phyloP scores from a whole-genome alignment of 1,140 invertebrate species.

The Neuroterus valhalla region DNA sequence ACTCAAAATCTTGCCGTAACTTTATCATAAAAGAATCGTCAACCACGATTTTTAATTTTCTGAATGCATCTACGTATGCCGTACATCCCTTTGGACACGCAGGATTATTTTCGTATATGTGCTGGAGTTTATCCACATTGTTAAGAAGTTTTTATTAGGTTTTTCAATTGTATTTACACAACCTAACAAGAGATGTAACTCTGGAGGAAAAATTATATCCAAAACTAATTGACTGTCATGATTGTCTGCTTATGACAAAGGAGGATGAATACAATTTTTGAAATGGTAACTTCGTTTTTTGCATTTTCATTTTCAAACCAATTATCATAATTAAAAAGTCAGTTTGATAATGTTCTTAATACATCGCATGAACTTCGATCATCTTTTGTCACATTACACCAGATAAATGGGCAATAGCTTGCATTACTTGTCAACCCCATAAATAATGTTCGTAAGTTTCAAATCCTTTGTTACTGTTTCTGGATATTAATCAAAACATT shows the following conservation, averaged over 20 bases:
- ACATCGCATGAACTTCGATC: too few species aligned
- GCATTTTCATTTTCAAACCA: too few species aligned
- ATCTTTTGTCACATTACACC: too few species aligned
- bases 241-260: background rate
- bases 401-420: too few species aligned
- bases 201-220: too few species aligned
- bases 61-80: slow-evolving; percentile 9
- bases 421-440: too few species aligned
- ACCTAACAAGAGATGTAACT: slow-evolving; percentile 2
- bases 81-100: background rate
- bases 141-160: background rate
- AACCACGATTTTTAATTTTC: slow-evolving; percentile 25
- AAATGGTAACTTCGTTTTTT: too few species aligned
- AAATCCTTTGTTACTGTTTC: too few species aligned
- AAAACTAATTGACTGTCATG: background rate
- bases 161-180: background rate
- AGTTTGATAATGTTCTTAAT: too few species aligned
- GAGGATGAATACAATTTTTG: slow-evolving; percentile 7
- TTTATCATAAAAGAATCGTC: slow-evolving; percentile 24
- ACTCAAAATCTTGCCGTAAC: background rate
- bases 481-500: too few species aligned
- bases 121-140: slow-evolving; percentile 22
- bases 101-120: background rate
- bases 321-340: too few species aligned
- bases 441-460: too few species aligned